Evolutionary conservation across 2,888 invertebrate species (phyloP).

Genomic region (Toxonevra muliebris): DNA sequence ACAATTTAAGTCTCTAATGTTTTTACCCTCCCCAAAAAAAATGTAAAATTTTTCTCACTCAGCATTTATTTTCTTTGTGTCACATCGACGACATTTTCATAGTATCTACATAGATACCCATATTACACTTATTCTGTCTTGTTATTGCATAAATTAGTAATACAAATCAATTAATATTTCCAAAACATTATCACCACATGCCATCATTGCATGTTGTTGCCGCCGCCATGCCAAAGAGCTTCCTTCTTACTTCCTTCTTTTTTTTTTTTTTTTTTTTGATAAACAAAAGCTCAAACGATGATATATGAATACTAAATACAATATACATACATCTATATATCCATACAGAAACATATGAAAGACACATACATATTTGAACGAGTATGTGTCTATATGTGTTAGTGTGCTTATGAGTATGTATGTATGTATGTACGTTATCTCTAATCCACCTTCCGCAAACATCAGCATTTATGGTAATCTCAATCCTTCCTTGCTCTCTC

Average conservation of each 20-base stretch:
- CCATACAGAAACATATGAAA: not conserved
- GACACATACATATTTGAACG: not conserved
- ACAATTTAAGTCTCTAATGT: no score
- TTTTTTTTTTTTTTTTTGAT: not conserved
- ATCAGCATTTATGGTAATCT: not conserved
- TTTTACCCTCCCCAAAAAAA: no score
- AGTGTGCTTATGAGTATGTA: not conserved
- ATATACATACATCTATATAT: not conserved
- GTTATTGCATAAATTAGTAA: no score
- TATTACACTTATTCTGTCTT: no score
- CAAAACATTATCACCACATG: not conserved
- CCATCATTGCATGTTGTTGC: no score
- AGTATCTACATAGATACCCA: no score
- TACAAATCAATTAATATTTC: not conserved
- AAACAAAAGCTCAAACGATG: conserved; percentile 4
- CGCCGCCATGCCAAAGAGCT: not conserved
- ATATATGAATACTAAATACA: not conserved
- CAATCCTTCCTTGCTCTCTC: no score
- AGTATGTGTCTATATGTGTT: not conserved
- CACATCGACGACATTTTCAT: not conserved
- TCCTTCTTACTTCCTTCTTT: not conserved
- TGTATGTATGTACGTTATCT: not conserved
- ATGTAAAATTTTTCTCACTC: no score
- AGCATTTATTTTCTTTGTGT: no score
- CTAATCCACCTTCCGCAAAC: not conserved